Evolutionary conservation across 2,113 vertebrate species (phyloP).

Genomic region (Mixornis gularis): DNA sequence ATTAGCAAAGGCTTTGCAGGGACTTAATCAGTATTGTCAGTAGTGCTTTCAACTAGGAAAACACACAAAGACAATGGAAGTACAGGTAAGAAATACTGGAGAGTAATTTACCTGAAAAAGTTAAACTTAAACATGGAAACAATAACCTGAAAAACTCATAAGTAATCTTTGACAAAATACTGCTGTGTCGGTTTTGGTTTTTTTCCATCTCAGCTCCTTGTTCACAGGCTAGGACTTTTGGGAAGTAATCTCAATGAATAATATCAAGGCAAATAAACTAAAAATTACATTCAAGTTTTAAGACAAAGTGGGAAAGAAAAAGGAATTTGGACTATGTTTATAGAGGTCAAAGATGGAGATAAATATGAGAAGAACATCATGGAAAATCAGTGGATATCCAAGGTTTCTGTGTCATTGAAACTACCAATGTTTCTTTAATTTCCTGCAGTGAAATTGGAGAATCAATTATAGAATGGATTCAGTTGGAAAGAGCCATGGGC

Average conservation of each 20-base stretch:
- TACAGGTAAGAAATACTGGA: not conserved
- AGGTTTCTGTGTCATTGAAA: not conserved
- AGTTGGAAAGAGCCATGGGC: not conserved
- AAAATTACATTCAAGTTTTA: not conserved
- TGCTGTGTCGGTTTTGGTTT: not conserved
- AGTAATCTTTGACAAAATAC: not conserved
- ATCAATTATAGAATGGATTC: not conserved
- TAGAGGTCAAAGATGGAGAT: not conserved
- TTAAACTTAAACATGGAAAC: not conserved
- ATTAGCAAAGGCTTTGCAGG: not conserved
- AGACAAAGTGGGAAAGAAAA: not conserved
- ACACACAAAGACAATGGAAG: not conserved
- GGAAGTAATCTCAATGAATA: not conserved
- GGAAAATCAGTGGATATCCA: not conserved
- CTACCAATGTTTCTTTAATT: not conserved
- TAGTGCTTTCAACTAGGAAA: not conserved
- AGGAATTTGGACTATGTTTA: not conserved
- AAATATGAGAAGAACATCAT: not conserved
- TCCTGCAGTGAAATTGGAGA: not conserved
- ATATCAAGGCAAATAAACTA: not conserved
- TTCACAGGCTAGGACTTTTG: not conserved
- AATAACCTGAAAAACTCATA: not conserved
- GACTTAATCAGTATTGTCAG: not conserved
- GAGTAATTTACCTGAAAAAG: not conserved
- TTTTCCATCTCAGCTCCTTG: not conserved